Percentiles rank a stretch among this genome's conserved stretches.
Conservation (phyloP, 2,797 vertebrate genomes). For the Tapirus indicus region DNA sequence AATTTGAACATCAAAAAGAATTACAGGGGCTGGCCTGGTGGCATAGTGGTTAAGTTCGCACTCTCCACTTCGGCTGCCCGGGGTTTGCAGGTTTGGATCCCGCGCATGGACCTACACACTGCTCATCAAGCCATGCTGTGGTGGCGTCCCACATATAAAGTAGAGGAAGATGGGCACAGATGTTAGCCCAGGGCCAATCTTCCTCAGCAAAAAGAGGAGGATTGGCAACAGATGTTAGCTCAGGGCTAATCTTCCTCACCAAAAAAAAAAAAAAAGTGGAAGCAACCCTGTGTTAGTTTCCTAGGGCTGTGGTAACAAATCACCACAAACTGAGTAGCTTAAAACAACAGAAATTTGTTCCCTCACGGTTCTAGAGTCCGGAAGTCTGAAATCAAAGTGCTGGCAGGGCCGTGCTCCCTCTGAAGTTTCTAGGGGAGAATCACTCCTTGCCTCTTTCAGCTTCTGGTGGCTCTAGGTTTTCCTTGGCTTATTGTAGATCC, state of each 20-base stretch:
- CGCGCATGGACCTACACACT: too few relatives aligned
- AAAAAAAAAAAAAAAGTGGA: background rate
- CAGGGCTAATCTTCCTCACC: too few relatives aligned
- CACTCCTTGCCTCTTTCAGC: background rate
- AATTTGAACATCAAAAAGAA: slow-evolving; percentile 2
- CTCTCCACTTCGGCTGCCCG: too few relatives aligned
- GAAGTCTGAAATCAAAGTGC: background rate
- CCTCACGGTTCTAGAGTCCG: background rate
- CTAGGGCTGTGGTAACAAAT: background rate
- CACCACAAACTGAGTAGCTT: background rate
- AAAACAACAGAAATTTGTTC: slow-evolving; percentile 16
- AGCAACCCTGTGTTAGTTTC: background rate
- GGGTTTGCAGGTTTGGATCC: too few relatives aligned
- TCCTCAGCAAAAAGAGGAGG: too few relatives aligned
- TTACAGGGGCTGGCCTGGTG: background rate
- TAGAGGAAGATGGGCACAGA: too few relatives aligned
- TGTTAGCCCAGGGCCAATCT: too few relatives aligned
- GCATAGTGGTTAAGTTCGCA: too few relatives aligned
- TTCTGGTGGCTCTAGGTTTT: background rate
- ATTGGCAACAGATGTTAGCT: too few relatives aligned
- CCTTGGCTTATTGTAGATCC: background rate
- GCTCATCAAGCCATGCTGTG: too few relatives aligned
- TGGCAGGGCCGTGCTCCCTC: background rate
- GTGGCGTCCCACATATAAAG: too few relatives aligned
- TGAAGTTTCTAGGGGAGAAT: background rate